Conservation (phyloP, 2,888 invertebrate genomes). For the Ferrisia virgata region DNA sequence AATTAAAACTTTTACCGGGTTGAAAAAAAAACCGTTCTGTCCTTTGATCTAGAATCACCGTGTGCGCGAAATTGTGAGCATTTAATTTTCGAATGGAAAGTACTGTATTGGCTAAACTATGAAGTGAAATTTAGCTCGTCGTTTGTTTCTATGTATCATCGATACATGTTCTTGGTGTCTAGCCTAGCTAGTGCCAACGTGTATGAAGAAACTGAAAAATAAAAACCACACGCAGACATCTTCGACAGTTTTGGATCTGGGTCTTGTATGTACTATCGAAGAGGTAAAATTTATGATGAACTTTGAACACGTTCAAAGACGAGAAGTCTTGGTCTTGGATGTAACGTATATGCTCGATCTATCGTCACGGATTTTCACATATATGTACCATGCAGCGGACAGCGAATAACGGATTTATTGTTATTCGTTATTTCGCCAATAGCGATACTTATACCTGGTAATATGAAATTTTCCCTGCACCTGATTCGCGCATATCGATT, state of each 20-base stretch:
- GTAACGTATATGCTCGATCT: background rate
- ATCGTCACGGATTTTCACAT: background rate
- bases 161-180: too few species aligned
- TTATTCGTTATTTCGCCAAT: background rate
- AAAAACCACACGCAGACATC: background rate
- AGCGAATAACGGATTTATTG: too few species aligned
- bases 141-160: background rate
- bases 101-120: background rate
- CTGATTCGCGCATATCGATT: background rate
- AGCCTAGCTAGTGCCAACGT: too few species aligned
- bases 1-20: constrained; percentile 7
- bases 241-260: background rate
- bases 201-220: background rate
- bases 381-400: too few species aligned
- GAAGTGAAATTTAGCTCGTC: constrained; percentile 3
- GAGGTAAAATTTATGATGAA: background rate
- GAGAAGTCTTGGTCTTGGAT: background rate
- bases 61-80: background rate
- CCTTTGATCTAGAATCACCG: background rate
- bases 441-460: background rate
- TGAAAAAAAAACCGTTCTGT: background rate
- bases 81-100: background rate
- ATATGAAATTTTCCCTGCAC: background rate
- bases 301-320: background rate
- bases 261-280: background rate